A percentile compares a stretch with the other conserved stretches of the same genome.
Evolutionary conservation across 2,113 vertebrate genomes (phyloP).

Genomic region (Rhinichthys klamathensis): DNA sequence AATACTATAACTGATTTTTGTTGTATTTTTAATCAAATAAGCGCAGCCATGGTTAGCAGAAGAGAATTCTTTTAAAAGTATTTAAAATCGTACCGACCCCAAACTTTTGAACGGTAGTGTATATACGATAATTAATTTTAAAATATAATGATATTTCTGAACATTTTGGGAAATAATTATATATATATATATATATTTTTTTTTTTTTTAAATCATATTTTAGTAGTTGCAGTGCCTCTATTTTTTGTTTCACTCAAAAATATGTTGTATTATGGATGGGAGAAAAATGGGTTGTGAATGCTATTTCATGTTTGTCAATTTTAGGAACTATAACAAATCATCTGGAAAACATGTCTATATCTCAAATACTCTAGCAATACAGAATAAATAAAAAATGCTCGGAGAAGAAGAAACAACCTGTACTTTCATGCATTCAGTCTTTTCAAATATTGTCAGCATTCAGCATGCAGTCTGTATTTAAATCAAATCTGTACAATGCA

Average conservation of each 20-base stretch:
- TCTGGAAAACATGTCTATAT: neutral
- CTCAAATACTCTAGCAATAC: neutral
- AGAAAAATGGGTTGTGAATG: neutral
- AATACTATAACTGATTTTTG: no score
- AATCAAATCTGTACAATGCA: neutral
- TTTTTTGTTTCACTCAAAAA: neutral
- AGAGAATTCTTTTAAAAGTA: no score
- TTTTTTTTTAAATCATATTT: neutral
- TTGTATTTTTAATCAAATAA: no score
- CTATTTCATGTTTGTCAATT: neutral
- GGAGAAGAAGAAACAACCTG: neutral
- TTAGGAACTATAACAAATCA: neutral
- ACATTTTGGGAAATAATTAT: no score
- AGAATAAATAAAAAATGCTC: neutral
- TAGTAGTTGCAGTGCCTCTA: neutral
- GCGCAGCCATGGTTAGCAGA: no score
- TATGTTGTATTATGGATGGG: neutral
- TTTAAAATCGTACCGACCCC: no score
- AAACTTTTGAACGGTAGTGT: no score
- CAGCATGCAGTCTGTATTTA: neutral
- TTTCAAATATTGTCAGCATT: constrained; percentile 1
- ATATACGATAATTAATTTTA: no score
- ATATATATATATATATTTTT: no score
- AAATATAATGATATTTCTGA: no score
- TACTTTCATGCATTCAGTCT: neutral